Conservation (phyloP, 2,113 vertebrate genomes). For the Stictonetta naevosa region DNA sequence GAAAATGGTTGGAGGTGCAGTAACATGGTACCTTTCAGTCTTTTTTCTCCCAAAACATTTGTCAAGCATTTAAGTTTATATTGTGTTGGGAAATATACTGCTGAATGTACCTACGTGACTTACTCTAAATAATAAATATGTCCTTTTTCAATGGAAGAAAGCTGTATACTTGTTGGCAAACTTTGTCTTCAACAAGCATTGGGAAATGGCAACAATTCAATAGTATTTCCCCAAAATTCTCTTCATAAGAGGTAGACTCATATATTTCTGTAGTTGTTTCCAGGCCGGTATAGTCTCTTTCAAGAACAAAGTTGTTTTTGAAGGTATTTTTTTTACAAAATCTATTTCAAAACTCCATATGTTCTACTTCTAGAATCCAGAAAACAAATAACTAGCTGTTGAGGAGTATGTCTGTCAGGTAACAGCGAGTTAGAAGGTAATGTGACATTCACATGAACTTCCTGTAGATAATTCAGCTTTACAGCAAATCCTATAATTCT, state of each 20-base stretch:
- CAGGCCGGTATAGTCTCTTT: background rate
- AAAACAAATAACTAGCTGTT: background rate
- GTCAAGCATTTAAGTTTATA: background rate
- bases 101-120: background rate
- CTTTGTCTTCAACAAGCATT: background rate
- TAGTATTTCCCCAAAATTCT: background rate
- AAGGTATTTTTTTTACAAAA: background rate
- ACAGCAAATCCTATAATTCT: constrained; percentile 60
- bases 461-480: constrained; percentile 55
- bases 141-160: constrained; percentile 4
- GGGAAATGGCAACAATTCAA: constrained; percentile 12
- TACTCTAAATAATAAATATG: background rate
- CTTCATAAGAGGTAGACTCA: background rate
- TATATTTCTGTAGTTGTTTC: background rate
- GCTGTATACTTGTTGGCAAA: background rate
- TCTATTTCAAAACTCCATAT: background rate
- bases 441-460: constrained; percentile 59
- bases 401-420: constrained; percentile 9
- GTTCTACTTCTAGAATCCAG: background rate
- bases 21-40: background rate
- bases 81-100: background rate
- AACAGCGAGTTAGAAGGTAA: background rate
- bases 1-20: background rate
- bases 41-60: background rate
- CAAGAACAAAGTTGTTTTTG: background rate